These are phyloP conservation scores for Marmota monax DNA, from an alignment of 2,113 vertebrate species.

Conservation along the genomic window DNA sequence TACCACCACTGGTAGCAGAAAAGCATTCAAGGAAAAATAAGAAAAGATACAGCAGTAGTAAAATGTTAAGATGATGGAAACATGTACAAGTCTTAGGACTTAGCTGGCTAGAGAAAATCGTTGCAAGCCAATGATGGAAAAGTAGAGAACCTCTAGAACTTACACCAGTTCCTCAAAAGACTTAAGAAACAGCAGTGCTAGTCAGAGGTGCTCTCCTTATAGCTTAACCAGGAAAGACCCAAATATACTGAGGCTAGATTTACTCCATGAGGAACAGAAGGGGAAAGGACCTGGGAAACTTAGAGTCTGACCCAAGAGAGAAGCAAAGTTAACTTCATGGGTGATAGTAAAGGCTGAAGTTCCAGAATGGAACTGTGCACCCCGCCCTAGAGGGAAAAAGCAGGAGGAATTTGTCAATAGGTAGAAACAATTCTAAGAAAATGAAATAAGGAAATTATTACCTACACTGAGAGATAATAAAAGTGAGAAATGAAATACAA, in stretches of 20 bases:
- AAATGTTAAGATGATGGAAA: neutral
- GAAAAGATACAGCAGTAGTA: neutral
- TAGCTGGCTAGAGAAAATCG: neutral
- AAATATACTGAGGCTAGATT: neutral
- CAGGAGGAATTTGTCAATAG: neutral
- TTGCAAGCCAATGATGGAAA: neutral
- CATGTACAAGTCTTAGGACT: neutral
- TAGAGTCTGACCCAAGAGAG: neutral
- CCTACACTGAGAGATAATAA: neutral
- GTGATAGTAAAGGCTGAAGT: neutral
- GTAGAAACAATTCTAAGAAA: neutral
- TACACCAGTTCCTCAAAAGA: neutral
- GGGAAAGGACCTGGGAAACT: neutral
- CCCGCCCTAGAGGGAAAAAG: neutral
- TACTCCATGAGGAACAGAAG: neutral
- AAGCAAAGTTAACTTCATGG: neutral
- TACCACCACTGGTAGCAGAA: neutral
- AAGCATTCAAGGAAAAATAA: neutral
- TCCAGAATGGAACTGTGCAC: neutral
- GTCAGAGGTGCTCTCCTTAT: neutral
- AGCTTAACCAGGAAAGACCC: neutral
- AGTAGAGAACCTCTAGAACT: neutral
- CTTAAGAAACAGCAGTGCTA: neutral
- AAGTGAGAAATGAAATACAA: neutral
- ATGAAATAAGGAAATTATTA: slow-evolving; percentile 7